Percentiles rank a stretch among this genome's conserved stretches.
Conservation (phyloP, 2,113 vertebrate species). For the Gnathonemus longibarbis region DNA sequence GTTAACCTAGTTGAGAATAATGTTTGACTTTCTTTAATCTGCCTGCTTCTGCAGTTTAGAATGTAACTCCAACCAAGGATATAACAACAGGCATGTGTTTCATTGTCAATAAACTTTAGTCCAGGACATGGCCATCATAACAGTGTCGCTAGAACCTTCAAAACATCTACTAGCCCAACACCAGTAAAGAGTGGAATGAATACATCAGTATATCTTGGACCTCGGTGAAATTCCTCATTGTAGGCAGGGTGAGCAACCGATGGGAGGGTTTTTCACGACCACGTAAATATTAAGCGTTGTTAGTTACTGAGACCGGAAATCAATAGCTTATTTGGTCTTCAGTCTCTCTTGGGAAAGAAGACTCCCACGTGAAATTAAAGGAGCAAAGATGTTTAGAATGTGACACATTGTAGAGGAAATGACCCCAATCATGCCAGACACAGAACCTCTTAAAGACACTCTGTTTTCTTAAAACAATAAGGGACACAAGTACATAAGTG, state of each 20-base stretch:
- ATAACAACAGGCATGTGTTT: background rate
- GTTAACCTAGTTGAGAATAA: background rate
- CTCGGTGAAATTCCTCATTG: background rate
- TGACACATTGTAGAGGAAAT: background rate
- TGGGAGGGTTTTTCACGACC: background rate
- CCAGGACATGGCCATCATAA: background rate
- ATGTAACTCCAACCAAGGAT: background rate
- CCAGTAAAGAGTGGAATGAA: background rate
- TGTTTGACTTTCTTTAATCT: background rate
- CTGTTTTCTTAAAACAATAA: background rate
- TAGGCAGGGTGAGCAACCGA: background rate
- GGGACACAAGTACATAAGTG: background rate
- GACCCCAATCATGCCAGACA: background rate
- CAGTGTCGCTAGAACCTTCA: background rate
- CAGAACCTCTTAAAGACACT: background rate
- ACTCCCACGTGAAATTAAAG: background rate
- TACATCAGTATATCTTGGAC: background rate
- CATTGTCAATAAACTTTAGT: background rate
- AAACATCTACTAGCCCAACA: background rate
- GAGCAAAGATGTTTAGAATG: background rate
- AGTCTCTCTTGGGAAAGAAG: background rate
- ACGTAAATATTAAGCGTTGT: background rate
- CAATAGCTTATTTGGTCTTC: background rate
- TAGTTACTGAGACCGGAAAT: background rate
- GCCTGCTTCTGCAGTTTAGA: background rate